Conservation (phyloP, 2,797 vertebrate genomes). For the Lagorchestes hirsutus region DNA sequence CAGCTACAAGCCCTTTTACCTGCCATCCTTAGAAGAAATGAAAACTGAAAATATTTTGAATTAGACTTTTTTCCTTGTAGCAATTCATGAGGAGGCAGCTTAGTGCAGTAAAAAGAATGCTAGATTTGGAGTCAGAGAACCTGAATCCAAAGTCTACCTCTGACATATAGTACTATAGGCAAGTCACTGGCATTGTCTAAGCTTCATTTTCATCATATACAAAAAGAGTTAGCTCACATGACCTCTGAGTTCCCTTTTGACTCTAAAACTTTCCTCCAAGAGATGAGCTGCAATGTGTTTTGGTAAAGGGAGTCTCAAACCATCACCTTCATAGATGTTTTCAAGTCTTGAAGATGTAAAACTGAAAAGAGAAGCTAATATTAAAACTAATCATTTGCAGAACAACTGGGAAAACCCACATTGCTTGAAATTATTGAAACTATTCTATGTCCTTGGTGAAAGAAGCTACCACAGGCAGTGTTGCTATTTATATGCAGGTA, state of each 20-base stretch:
- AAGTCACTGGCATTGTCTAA: neutral
- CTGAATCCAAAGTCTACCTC: neutral
- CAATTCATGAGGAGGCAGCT: neutral
- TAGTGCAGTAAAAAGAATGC: neutral
- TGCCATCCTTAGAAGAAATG: conserved; percentile 37
- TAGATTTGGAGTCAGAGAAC: neutral
- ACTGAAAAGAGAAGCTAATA: neutral
- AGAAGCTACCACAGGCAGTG: neutral
- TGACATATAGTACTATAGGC: neutral
- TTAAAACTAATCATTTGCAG: conserved; percentile 11
- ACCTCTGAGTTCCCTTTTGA: neutral
- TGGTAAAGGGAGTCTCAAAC: neutral
- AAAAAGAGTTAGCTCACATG: neutral
- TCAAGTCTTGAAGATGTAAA: neutral
- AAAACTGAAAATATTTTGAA: conserved; percentile 29
- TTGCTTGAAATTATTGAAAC: conserved; percentile 55
- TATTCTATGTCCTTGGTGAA: conserved; percentile 22
- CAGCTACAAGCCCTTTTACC: conserved; percentile 48
- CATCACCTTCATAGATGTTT: neutral
- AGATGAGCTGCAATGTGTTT: neutral
- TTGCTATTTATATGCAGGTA: conserved; percentile 5
- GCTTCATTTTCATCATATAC: neutral
- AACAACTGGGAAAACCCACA: conserved; percentile 42
- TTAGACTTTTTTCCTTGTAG: neutral
- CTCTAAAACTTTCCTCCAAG: neutral